These are phyloP conservation scores for Dysidea cf. avara DNA, from an alignment of 37 sponge, comb jelly and placozoan species.

Conservation along the genomic window DNA sequence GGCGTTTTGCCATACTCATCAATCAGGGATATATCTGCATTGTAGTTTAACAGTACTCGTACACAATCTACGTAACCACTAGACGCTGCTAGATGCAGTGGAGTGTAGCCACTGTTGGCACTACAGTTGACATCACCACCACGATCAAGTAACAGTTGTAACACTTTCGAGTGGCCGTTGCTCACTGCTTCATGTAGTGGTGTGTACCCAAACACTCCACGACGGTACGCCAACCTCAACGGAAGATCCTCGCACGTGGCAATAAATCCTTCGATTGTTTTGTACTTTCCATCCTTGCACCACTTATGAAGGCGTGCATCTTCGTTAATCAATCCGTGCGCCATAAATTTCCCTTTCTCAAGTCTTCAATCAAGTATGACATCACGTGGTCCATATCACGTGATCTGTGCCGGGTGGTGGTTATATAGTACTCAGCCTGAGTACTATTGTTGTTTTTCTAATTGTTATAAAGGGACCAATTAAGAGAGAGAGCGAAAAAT, in stretches of 20 bases:
- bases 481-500: no score
- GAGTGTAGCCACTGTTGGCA: constrained; percentile 84
- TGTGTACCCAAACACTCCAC: constrained; percentile 84
- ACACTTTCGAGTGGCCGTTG: constrained; percentile 47
- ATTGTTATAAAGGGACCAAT: no score
- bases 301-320: constrained; percentile 54
- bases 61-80: no score
- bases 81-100: constrained; percentile 83
- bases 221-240: constrained; percentile 39
- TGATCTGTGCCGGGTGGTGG: no score
- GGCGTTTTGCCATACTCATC: constrained; percentile 83
- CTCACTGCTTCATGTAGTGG: constrained; percentile 77
- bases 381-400: no score
- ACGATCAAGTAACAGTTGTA: constrained; percentile 36
- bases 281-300: constrained; percentile 58
- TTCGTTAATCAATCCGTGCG: no score
- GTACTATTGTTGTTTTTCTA: no score
- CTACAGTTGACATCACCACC: constrained; percentile 61
- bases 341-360: no score
- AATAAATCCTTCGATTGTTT: constrained; percentile 41
- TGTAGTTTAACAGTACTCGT: constrained; percentile 37
- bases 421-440: no score
- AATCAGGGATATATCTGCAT: constrained; percentile 58
- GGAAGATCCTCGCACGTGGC: constrained; percentile 19
- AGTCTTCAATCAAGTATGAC: no score